phyloP scores from a whole-genome alignment of 2,888 invertebrate species.

The Lepidonotus clava region DNA sequence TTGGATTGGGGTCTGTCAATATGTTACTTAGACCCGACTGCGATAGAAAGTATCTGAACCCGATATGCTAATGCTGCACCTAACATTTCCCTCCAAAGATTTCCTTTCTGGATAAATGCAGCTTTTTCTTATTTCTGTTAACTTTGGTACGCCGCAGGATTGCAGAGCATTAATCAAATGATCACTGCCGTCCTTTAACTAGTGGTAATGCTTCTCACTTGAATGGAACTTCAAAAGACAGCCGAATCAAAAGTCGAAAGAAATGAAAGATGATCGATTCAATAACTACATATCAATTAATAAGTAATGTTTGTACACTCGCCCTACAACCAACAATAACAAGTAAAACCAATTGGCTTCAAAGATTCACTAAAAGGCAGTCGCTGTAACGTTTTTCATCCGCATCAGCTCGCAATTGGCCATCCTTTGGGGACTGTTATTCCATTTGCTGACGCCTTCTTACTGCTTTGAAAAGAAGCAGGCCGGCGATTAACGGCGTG shows the following conservation, averaged over 20 bases:
- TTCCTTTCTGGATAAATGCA: too few relatives aligned
- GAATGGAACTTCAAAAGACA: not conserved
- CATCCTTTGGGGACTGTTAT: not conserved
- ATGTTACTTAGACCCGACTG: too few relatives aligned
- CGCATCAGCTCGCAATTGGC: not conserved
- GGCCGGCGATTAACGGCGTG: conserved; percentile 1
- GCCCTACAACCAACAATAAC: not conserved
- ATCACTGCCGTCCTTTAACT: not conserved
- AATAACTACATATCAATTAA: conserved; percentile 20
- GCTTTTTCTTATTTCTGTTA: too few relatives aligned
- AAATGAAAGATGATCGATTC: not conserved
- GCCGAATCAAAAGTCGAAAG: not conserved
- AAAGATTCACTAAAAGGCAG: conserved; percentile 25
- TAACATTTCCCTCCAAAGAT: too few relatives aligned
- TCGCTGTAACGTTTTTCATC: not conserved
- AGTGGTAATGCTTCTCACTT: not conserved
- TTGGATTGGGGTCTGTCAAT: too few relatives aligned
- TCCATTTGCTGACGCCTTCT: conserved; percentile 24
- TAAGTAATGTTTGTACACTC: conserved; percentile 32
- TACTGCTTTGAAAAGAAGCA: conserved; percentile 40
- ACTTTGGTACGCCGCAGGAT: too few relatives aligned
- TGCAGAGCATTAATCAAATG: conserved; percentile 11
- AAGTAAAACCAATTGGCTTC: conserved; percentile 30
- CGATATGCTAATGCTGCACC: too few relatives aligned
- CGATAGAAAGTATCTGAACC: too few relatives aligned